Percentiles rank a stretch among this genome's conserved stretches.
These are phyloP conservation scores for Trachops cirrhosus DNA, from an alignment of 2,797 vertebrate genomes.

Conservation along the genomic window DNA sequence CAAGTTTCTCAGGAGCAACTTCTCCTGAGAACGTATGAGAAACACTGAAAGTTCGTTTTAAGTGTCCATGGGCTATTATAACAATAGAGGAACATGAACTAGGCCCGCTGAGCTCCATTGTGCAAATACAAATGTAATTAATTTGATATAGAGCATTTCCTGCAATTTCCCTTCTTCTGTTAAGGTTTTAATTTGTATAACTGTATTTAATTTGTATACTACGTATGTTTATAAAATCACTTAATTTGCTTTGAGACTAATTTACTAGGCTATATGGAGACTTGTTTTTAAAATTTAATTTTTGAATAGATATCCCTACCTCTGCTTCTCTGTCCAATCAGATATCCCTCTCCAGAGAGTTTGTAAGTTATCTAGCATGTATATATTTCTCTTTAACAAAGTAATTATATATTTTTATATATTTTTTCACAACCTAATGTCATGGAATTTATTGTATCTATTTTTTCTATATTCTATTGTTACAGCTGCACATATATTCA, in stretches of 20 bases:
- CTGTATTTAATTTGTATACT: no score
- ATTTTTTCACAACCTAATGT: not conserved
- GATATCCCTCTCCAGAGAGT: not conserved
- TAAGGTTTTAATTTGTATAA: slow-evolving; percentile 49
- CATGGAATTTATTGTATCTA: not conserved
- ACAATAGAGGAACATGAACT: not conserved
- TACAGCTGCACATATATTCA: not conserved
- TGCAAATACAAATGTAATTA: not conserved
- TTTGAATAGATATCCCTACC: not conserved
- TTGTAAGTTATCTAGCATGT: not conserved
- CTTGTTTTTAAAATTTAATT: not conserved
- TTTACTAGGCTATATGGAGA: slow-evolving; percentile 15
- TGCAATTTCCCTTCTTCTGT: not conserved
- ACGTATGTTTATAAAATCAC: not conserved
- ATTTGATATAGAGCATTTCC: slow-evolving; percentile 25
- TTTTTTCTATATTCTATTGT: not conserved
- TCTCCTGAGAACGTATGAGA: not conserved
- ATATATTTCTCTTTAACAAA: not conserved
- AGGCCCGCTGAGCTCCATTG: not conserved
- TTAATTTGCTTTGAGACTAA: slow-evolving; percentile 34
- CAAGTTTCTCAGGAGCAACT: not conserved
- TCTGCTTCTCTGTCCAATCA: not conserved
- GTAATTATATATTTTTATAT: not conserved
- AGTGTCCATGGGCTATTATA: not conserved
- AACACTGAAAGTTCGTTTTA: not conserved